Evolutionary conservation across 2,113 vertebrate genomes (phyloP), one percentile per base, ranked within the genome.

Genomic region (Fulmarus glacialis): DNA sequence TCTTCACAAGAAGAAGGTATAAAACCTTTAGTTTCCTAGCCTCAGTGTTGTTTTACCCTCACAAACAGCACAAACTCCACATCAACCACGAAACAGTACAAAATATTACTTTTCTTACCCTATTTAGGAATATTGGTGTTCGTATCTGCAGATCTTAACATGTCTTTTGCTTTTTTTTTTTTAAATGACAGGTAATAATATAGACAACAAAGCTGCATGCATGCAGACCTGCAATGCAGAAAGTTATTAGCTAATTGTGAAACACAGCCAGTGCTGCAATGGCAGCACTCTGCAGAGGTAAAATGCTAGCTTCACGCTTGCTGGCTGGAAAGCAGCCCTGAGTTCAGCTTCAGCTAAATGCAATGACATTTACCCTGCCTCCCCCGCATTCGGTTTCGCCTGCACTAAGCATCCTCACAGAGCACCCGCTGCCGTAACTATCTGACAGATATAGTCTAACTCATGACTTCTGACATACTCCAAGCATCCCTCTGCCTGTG

Each of bases 141-240:
- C 59, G 8, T 84, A 67, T 50, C 42, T 90, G 12, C 19, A 95
- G 77, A 90, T 83, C 84, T 77, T 73, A 93, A 50, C 48, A 13
- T 59, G 14, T 50, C 16, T n/a, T 53, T 84, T 82, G 38, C 20
- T 68, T 26, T 52, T 67, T 23, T 32, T 73, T 85, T 73, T 47
- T 71, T 74, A 40, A 40, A 81, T 21, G 38, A 60, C 43, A 67
- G 23, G 56, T 95, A 93, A 91, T 11, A 3, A 82, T 40, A 66
- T 0, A 75, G n/a, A 29, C 30, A 58, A 77, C 0, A 3, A 70
- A 82, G 40, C 56, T 32, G 50, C 62, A 48, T 5, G 29, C n/a
- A 59, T 30, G 34, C 36, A 89, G 70, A 82, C 34, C 89, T 67
- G 91, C 96, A 96, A 82, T 96, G 91, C 93, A 96, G 94, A 40